Base-by-base conservation (phyloP, 2,113 vertebrate genomes). In the Nothocercus nigrocapillus region DNA sequence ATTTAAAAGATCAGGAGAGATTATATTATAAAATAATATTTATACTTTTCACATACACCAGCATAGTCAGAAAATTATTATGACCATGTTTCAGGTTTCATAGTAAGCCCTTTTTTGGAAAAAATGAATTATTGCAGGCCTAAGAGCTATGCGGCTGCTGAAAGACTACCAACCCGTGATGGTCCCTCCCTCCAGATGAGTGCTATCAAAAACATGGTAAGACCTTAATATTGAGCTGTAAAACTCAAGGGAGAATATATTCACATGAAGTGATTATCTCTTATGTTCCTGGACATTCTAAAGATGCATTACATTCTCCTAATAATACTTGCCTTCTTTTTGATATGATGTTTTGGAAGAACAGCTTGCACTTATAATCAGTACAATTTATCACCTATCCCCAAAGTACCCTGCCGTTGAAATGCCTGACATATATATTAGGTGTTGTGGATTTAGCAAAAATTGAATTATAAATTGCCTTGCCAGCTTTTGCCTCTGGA, bases 371-470 rank as follows among this genome's bases (percentile, higher is more conserved):
- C 97, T 98, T 98, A 98, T 98, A 98, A 98, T 98, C 98, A 98
- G 97, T 94, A 98, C 98, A 98, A 98, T 98, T 98, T 98, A 98
- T 98, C 98, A 98, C 98, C 97, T 98, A 98, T 97, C 97, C 97
- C 98, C 97, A 98, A 98, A 98, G 98, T 98, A 98, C 97, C 97
- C 96, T 98, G 97, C 98, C 95, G 98, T 98, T 98, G 98, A 99
- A 99, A 99, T 99, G 98, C 98, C 97, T 99, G 99, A 99, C 99
- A 99, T 99, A 98, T 99, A 99, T 99, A 99, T 98, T 99, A 98
- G 98, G 98, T 99, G 99, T 98, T 98, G 98, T 96, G 98, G 98
- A 98, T 98, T 98, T 98, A 98, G 98, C 98, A 99, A 99, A 99
- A 98, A 98, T 98, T 98, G 98, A 98, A 98, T 97, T 98, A 97